These are phyloP conservation scores for Hassar affinis DNA, from an alignment of 2,113 vertebrate species.

Conservation along the genomic window DNA sequence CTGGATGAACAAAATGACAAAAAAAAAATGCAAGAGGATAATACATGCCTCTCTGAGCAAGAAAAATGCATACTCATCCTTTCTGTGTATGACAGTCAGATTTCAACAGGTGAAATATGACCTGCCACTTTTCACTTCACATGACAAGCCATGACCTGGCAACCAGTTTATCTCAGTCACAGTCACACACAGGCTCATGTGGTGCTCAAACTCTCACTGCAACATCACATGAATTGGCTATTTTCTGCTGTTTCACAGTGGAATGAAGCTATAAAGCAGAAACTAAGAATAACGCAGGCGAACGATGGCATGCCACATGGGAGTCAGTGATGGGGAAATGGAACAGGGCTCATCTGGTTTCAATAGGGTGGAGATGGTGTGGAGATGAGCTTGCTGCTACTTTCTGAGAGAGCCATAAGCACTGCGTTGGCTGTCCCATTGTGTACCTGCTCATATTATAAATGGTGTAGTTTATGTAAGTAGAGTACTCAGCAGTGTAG, in stretches of 20 bases:
- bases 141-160: background rate
- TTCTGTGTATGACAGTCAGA: constrained; percentile 7
- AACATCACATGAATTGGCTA: constrained; percentile 17
- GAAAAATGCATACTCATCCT: background rate
- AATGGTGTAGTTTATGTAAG: constrained; percentile 23
- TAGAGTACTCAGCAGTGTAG: background rate
- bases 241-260: constrained; percentile 33
- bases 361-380: constrained; percentile 12
- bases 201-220: constrained; percentile 18
- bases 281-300: constrained; percentile 38
- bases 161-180: background rate
- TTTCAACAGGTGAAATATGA: constrained; percentile 38
- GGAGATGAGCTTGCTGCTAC: background rate
- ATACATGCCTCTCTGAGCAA: background rate
- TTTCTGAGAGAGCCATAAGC: background rate
- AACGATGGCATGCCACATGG: constrained; percentile 43
- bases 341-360: constrained; percentile 34
- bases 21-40: background rate
- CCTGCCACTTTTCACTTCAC: constrained; percentile 7
- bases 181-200: background rate
- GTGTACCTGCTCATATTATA: constrained; percentile 15
- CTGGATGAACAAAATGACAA: background rate
- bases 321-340: constrained; percentile 32
- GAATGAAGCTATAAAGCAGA: constrained; percentile 36
- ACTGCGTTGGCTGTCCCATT: background rate